A percentile compares a stretch with the other conserved stretches of the same genome.
Conservation (phyloP, 2,888 invertebrate species). For the Cheiracanthium punctorium region DNA sequence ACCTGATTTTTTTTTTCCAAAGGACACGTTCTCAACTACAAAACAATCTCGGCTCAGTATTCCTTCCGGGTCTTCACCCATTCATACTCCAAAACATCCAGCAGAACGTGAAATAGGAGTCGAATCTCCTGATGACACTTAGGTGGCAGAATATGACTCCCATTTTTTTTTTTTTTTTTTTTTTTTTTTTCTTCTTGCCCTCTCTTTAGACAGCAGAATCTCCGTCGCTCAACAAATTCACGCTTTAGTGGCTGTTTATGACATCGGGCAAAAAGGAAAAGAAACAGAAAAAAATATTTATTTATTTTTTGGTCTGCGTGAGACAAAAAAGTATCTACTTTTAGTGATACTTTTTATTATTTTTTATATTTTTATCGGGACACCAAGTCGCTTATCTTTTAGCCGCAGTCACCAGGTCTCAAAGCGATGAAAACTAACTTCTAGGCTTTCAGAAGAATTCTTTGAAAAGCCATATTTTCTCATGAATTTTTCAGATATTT, state of each 20-base stretch:
- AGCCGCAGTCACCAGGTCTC: slow-evolving; percentile 1
- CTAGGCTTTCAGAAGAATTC: neutral
- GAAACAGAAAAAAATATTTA: neutral
- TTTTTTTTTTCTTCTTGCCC: neutral
- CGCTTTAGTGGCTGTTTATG: slow-evolving; percentile 44
- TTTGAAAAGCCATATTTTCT: neutral
- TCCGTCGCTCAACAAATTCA: slow-evolving; percentile 60
- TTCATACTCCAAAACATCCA: neutral
- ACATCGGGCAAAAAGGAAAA: neutral
- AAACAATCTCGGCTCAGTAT: no score
- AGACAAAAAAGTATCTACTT: neutral
- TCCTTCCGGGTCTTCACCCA: neutral
- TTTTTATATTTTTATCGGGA: neutral
- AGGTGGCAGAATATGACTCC: neutral
- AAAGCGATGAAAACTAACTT: neutral
- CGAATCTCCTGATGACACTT: slow-evolving; percentile 7
- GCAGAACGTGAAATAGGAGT: slow-evolving; percentile 4
- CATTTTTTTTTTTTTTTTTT: no score
- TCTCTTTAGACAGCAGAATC: neutral
- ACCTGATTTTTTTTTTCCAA: no score
- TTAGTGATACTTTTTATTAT: neutral
- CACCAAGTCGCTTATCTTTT: neutral
- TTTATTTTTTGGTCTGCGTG: neutral
- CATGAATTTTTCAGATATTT: slow-evolving; percentile 8
- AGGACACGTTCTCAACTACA: no score